A percentile compares a stretch with the other conserved stretches of the same genome.
Conservation (phyloP, 2,888 invertebrate genomes). For the Xylota sylvarum region DNA sequence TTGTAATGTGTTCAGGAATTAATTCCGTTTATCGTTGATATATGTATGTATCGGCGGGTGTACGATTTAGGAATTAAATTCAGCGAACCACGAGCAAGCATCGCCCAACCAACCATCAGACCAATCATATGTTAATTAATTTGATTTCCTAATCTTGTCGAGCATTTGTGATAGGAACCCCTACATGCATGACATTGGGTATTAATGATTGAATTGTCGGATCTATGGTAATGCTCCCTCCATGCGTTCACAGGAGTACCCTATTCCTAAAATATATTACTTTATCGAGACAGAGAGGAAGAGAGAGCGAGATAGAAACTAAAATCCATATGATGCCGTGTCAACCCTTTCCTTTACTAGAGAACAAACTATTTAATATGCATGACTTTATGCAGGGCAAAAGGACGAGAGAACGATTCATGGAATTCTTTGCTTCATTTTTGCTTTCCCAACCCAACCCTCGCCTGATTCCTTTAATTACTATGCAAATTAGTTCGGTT, state of each 20-base stretch:
- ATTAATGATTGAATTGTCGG: slow-evolving; percentile 49
- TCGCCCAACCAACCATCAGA: neutral
- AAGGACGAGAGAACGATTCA: slow-evolving; percentile 22
- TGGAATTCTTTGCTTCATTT: slow-evolving; percentile 38
- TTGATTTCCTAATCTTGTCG: slow-evolving; percentile 63
- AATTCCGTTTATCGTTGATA: slow-evolving; percentile 61
- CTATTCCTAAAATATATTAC: slow-evolving; percentile 3
- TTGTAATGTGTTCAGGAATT: slow-evolving; percentile 40
- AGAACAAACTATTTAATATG: slow-evolving; percentile 63
- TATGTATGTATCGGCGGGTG: neutral
- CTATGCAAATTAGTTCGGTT: slow-evolving; percentile 69
- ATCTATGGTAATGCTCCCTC: neutral
- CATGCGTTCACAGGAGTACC: neutral
- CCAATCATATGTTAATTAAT: slow-evolving; percentile 69
- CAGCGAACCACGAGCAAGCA: neutral
- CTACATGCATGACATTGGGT: slow-evolving; percentile 49
- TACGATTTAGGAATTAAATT: slow-evolving; percentile 21
- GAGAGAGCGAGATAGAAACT: neutral
- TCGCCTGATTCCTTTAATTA: slow-evolving; percentile 58
- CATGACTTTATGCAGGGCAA: slow-evolving; percentile 57
- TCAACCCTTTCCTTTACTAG: slow-evolving; percentile 19
- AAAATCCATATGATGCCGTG: slow-evolving; percentile 1
- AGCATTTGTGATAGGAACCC: slow-evolving; percentile 35
- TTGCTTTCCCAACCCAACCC: slow-evolving; percentile 1
- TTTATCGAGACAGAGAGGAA: neutral